Conservation (phyloP, 2,888 invertebrate genomes). For the Caenorhabditis virilis region DNA sequence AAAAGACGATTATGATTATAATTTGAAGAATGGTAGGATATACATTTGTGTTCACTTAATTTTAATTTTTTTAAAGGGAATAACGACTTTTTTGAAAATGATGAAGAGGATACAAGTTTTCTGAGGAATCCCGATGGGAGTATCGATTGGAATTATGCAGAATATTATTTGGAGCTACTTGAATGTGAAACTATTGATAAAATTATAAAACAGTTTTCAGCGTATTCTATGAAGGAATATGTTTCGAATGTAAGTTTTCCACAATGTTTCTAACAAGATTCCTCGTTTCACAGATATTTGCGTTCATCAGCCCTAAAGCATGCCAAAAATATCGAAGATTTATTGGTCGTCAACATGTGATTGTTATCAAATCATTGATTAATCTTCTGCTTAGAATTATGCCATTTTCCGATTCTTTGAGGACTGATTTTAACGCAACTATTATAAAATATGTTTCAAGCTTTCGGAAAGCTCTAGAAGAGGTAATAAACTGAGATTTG, state of each 20-base stretch:
- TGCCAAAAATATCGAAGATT: conserved; percentile 11
- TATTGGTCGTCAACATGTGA: conserved; percentile 22
- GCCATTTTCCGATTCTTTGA: conserved; percentile 10
- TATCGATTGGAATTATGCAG: conserved; percentile 32
- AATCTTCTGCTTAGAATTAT: conserved; percentile 16
- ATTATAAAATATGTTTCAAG: conserved; percentile 15
- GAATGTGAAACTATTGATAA: conserved; percentile 24
- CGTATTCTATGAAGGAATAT: conserved; percentile 19
- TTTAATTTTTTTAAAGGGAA: no score
- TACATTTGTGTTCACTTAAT: neutral
- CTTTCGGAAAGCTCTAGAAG: conserved; percentile 13
- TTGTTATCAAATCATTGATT: conserved; percentile 24
- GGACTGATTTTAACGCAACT: conserved; percentile 18
- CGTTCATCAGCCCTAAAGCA: conserved; percentile 9
- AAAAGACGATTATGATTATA: conserved; percentile 27
- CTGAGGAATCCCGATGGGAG: conserved; percentile 12
- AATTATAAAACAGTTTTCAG: conserved; percentile 25
- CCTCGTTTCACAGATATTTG: conserved; percentile 15
- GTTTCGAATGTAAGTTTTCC: conserved; percentile 13
- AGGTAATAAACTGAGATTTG: no score
- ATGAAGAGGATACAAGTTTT: neutral
- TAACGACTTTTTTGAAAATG: no score
- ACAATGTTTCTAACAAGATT: neutral
- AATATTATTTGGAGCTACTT: conserved; percentile 27
- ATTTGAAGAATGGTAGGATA: neutral